Base-by-base conservation (phyloP, 1,140 invertebrate species). In the Varroa destructor region DNA sequence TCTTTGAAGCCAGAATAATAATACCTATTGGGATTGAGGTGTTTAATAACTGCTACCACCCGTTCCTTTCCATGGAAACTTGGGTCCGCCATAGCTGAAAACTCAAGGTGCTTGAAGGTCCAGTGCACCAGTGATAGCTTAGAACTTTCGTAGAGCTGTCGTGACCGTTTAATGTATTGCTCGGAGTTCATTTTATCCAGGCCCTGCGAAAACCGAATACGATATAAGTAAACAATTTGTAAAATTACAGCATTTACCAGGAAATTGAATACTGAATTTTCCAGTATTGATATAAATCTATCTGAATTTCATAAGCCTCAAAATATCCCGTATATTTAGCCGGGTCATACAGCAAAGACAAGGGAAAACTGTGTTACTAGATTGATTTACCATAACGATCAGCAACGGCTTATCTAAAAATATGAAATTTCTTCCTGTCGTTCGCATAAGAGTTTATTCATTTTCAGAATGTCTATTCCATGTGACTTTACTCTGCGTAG, bases 111-210 rank as follows among this genome's bases (percentile, higher is more conserved):
- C 36, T 85, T 84, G 83, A 91, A 86, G 4, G 83, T 85, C 88
- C 89, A 92, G 0, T 87, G 85, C 74, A 93, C 87, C 25, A 75
- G 51, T 40, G 55, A 67, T 0, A 93, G 79, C 55, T 88, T 83
- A 0, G 88, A 89, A 12, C 85, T 83, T 14, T 85, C 81, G 73
- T 88, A 87, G 81, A 93, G 86, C 77, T 91, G 86, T 72, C 76
- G 86, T 56, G 89, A 93, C 56, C 93, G 82, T 78, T 96, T 89
- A 55, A 97, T 88, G 80, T 97, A 99, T 74, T 97, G 95, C 77
- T 95, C 89, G 1, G 90, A 88, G 79, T 93, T 95, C 77, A 91
- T 92, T 73, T 89, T 88, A 14, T 87, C 61, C 37, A 67, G 36
- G 10, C 40, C 61, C 61, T 67, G 61, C 46, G 46, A 51, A 5